Evolutionary conservation across 2,888 invertebrate genomes (phyloP), one percentile per base, ranked within the genome.

Genomic region (Aporophyla nigra): DNA sequence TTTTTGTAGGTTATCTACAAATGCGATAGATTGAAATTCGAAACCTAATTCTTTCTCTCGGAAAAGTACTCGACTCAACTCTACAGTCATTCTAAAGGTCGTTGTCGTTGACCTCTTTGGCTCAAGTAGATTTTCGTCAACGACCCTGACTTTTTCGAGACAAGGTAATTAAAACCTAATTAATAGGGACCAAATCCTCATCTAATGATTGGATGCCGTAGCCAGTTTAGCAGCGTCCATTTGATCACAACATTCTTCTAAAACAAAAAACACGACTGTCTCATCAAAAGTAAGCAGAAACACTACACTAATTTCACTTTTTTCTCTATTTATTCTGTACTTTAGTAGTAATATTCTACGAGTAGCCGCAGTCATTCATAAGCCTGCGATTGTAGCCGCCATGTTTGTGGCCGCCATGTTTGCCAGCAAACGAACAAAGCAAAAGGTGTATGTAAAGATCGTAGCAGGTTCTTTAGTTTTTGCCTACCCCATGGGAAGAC

Each of bases 401-500:
- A 69, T 71, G 27, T 56, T 71, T 67, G 59, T 46, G n/a, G n/a
- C 75, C 69, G 63, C 74, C 27, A 66, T 71, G 43, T 71, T 80
- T 10, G 33, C 54, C 61, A 24, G 24, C 76, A 62, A 51, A 51
- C 51, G 16, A 5, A 51, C 51, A 6, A 51, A 19, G 6, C 19
- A 51, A 51, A 51, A 19, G 51, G 19, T 46, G 19, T 51, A 51
- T 51, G 51, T 51, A 16, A 43, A 9, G 43, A 43, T 43, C 9
- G 9, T 43, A 46, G 12, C 10, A 12, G 10, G 43, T 10, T 46
- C 12, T 46, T 10, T 46, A 5, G 12, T 46, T 46, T 46, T 10
- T 46, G 12, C 2, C 43, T 46, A 12, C 43, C 43, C 43, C 43
- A 46, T 46, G 43, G 3, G 43, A 43, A 43, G 43, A 46, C 2